These are phyloP conservation scores for Melopsittacus undulatus DNA, from an alignment of 2,797 vertebrate species.

Conservation along the genomic window DNA sequence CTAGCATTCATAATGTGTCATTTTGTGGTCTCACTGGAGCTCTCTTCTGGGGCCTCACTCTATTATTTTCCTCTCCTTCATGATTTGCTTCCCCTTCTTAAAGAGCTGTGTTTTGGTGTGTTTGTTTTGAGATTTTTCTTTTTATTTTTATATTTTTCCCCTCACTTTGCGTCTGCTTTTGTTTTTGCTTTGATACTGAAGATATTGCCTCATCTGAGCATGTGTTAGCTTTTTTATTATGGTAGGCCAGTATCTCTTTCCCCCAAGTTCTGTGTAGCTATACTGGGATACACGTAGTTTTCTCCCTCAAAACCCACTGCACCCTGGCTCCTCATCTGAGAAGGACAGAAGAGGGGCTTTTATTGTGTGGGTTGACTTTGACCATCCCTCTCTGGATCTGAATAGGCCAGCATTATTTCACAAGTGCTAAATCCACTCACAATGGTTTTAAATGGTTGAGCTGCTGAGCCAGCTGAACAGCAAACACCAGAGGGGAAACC, in stretches of 20 bases:
- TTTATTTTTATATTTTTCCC: fast-evolving
- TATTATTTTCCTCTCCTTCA: not conserved
- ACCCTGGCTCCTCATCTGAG: not conserved
- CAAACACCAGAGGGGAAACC: slow-evolving; percentile 45
- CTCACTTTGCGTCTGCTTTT: not conserved
- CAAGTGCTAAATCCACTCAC: slow-evolving; percentile 60
- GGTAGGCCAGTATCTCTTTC: not conserved
- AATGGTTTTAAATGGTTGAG: slow-evolving; percentile 50
- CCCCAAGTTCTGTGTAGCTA: not conserved
- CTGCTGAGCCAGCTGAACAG: slow-evolving; percentile 58
- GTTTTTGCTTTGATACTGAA: not conserved
- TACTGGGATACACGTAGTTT: not conserved
- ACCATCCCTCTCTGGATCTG: slow-evolving; percentile 25
- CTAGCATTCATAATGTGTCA: not conserved
- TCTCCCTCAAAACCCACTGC: not conserved
- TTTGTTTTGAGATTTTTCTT: not conserved
- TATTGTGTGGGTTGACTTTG: slow-evolving; percentile 24
- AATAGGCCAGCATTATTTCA: slow-evolving; percentile 59
- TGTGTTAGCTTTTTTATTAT: not conserved
- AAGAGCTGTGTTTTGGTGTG: not conserved
- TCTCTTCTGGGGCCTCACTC: not conserved
- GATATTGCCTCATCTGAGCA: not conserved
- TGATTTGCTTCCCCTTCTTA: not conserved
- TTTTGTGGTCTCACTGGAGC: fast-evolving
- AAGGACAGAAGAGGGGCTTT: slow-evolving; percentile 4